Base-by-base conservation (phyloP, 2,888 invertebrate genomes). In the Nomada goodeniana region DNA sequence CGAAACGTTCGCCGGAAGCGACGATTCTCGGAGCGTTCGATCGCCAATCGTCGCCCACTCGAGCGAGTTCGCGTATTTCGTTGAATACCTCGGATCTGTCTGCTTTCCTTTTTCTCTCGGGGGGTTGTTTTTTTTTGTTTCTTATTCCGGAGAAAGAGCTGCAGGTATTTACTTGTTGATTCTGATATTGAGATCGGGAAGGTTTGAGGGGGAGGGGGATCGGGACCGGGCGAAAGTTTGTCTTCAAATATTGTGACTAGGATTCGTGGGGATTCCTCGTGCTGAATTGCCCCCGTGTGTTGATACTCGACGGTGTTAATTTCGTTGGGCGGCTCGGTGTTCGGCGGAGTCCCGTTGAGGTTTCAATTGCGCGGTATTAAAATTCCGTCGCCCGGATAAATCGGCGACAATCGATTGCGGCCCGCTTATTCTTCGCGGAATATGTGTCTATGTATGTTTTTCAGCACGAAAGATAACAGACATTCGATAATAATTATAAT, bases 181-280 rank as follows among this genome's bases (percentile, higher is more conserved):
- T 59, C 64, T 52, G 50, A 57, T 71, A 71, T 64, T 63, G 57
- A 59, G 57, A 53, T 47, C n/a, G 29, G 55, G 59, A 23, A 1
- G 23, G 23, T 23, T n/a, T n/a, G n/a, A 23, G 59, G 36, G 44
- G 55, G 65, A 50, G 47, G 65, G 59, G 47, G 44, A 57, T 47
- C 61, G 23, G 20, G 29, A 36, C 36, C 36, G 15, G 57, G 29
- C 15, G 42, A 42, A 36, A 15, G 65, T 59, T 74, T 74, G 50
- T 67, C 73, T 67, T 74, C 59, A 67, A 74, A 74, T 67, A 67
- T 74, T 67, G 50, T 18, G 50, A 67, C 65, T 59, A 50, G 47
- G 20, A 15, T 59, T 29, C 20, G 4, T 1, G 59, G 18, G n/a
- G 72, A 42, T 72, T 44, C 42, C n/a, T 64, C 11, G 42, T 3